Percentiles rank a stretch among this genome's conserved stretches.
phyloP scores from a whole-genome alignment of 2,113 vertebrate species.

The Labeo rohita region DNA sequence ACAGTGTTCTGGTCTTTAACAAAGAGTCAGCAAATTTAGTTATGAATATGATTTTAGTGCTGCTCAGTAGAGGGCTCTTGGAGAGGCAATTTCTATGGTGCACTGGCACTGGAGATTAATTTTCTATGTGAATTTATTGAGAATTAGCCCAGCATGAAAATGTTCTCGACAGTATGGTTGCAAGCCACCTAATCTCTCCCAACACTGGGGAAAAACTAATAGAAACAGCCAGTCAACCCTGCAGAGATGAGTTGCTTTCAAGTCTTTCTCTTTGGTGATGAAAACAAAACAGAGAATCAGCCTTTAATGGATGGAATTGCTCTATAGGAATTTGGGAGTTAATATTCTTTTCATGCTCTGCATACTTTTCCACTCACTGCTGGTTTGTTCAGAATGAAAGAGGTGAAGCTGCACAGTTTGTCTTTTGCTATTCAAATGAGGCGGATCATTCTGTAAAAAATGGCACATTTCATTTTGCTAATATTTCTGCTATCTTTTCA shows the following conservation, averaged over 20 bases:
- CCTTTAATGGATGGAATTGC: conserved; percentile 21
- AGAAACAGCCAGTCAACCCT: conserved; percentile 40
- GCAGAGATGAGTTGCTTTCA: conserved; percentile 41
- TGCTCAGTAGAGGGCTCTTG: conserved; percentile 35
- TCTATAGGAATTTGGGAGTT: conserved; percentile 28
- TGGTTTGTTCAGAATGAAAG: conserved; percentile 22
- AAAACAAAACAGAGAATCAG: conserved; percentile 32
- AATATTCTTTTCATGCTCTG: conserved; percentile 7
- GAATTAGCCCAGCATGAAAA: conserved; percentile 59
- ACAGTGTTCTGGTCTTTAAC: conserved; percentile 14
- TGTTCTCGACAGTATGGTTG: conserved; percentile 53
- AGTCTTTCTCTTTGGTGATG: conserved; percentile 15
- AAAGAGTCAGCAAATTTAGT: conserved; percentile 24
- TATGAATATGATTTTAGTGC: conserved; percentile 30
- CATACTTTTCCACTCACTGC: conserved; percentile 11
- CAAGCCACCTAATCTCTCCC: conserved; percentile 53
- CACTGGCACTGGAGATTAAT: conserved; percentile 57
- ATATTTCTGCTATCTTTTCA: conserved; percentile 27
- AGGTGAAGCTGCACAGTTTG: conserved; percentile 7
- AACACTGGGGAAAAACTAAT: conserved; percentile 48
- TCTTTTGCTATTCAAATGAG: conserved; percentile 31
- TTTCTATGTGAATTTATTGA: conserved; percentile 56
- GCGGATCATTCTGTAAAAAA: background rate
- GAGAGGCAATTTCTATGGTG: conserved; percentile 50
- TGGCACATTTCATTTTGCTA: conserved; percentile 15